Base-by-base conservation (phyloP, 2,888 invertebrate species). In the Oscheius sp. region DNA sequence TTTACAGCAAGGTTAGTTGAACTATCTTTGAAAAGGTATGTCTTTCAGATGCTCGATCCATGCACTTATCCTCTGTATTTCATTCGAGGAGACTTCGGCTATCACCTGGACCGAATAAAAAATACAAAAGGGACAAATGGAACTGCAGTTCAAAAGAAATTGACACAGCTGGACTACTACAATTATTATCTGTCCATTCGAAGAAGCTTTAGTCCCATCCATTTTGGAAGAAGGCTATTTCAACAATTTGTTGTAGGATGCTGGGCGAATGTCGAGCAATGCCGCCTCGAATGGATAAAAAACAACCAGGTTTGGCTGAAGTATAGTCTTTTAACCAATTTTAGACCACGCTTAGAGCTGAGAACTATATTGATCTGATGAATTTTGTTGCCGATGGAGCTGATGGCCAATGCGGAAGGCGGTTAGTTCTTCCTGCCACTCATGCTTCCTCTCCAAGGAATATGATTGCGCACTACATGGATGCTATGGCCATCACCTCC, bases 61-160 rank as follows among this genome's bases (percentile, higher is more conserved):
- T 78, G 88, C 25, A 79, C 87, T 74, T 88, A 89, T 75, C 87
- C 87, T 0, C 0, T 88, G 0, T 83, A 87, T 27, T 88, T 87
- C 70, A 76, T 83, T 27, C 6, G 25, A 4, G 82, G 78, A 25
- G 63, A 65, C 12, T 66, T 58, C 39, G 82, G 83, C 53, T 84
- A 74, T 78, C 46, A 70, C 17, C 33, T 39, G 3, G 58, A 52
- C 42, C 15, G 65, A 17, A 53, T 31, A 53, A 34, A 1, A 52
- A n/a, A 42, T 2, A 10, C 8, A n/a, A n/a, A n/a, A n/a, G n/a
- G n/a, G n/a, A n/a, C 42, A 2, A 10, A 6, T 2, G 31, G n/a
- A n/a, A n/a, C n/a, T 20, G 31, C n/a, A 84, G 80, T 10, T 39
- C 52, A 0, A 42, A n/a, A 63, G 39, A 37, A 72, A 52, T 37